Percentiles rank a stretch among this genome's conserved stretches.
Evolutionary conservation across 2,888 invertebrate species (phyloP).

Genomic region (Acrocyrtus sp.): DNA sequence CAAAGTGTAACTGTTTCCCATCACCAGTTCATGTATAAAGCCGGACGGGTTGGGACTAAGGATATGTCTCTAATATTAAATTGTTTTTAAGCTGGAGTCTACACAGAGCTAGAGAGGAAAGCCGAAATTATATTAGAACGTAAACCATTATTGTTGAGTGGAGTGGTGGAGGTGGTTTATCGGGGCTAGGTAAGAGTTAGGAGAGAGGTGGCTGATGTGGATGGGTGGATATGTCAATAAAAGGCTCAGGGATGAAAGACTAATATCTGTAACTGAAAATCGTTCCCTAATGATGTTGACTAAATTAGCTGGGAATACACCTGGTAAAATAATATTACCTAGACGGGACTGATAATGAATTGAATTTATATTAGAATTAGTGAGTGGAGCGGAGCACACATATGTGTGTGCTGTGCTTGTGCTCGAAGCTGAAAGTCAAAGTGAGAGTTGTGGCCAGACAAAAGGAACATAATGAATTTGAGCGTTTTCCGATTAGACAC

Average conservation of each 20-base stretch:
- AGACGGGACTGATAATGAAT: constrained; percentile 16
- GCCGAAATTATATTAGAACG: constrained; percentile 22
- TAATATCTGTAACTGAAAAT: not conserved
- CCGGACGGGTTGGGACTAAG: too few species aligned
- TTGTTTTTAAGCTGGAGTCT: too few species aligned
- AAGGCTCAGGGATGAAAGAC: not conserved
- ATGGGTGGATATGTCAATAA: constrained; percentile 1
- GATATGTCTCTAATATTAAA: not conserved
- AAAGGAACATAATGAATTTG: constrained; percentile 28
- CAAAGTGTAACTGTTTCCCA: too few species aligned
- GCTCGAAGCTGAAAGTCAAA: too few species aligned
- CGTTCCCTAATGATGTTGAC: constrained; percentile 35
- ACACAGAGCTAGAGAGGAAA: not conserved
- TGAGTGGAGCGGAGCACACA: too few species aligned
- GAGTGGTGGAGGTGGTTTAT: not conserved
- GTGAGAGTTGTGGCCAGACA: not conserved
- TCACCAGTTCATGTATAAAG: too few species aligned
- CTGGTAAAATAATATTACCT: constrained; percentile 31
- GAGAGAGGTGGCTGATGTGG: not conserved
- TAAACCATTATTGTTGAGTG: not conserved
- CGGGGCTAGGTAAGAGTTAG: not conserved
- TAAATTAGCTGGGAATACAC: constrained; percentile 49
- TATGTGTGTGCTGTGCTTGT: not conserved
- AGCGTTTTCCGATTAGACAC: constrained; percentile 27
- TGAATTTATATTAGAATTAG: constrained; percentile 46